Evolutionary conservation across 2,113 vertebrate species (phyloP).

Genomic region (Brachyhypopomus gauderio): DNA sequence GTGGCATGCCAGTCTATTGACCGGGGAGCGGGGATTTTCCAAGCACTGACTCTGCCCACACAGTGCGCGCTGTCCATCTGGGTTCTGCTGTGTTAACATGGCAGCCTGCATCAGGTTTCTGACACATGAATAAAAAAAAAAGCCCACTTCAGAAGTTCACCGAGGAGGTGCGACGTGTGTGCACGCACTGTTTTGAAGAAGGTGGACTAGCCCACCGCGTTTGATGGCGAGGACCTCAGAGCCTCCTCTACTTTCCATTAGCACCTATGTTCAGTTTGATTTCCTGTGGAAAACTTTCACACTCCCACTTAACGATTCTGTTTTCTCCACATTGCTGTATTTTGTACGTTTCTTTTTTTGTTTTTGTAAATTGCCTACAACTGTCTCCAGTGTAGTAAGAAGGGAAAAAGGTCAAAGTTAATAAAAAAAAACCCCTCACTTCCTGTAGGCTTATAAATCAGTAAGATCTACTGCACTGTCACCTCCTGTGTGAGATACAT

Average conservation of each 20-base stretch:
- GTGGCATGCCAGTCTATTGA: conserved; percentile 18
- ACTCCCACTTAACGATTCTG: neutral
- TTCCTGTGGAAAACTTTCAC: conserved; percentile 18
- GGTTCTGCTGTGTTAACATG: conserved; percentile 50
- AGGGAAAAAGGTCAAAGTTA: too few species aligned
- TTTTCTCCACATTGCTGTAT: neutral
- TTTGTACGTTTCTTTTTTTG: too few species aligned
- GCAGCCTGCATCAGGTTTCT: conserved; percentile 40
- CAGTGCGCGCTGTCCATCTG: conserved; percentile 51
- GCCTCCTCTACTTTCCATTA: conserved; percentile 7
- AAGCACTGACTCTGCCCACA: conserved; percentile 14
- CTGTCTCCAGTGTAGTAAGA: too few species aligned
- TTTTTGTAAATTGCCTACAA: too few species aligned
- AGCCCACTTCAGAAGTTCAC: conserved; percentile 58
- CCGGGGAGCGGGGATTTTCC: conserved; percentile 39
- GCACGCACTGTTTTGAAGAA: too few species aligned
- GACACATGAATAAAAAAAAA: neutral
- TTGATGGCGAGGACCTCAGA: too few species aligned
- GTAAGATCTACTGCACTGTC: neutral
- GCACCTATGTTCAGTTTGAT: neutral
- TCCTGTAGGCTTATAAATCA: neutral
- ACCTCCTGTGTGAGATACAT: conserved; percentile 18
- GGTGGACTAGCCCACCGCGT: too few species aligned
- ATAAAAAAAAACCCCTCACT: neutral
- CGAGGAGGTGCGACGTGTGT: too few species aligned